Evolutionary conservation across 2,888 invertebrate genomes (phyloP).

Genomic region (Idaea aversata): DNA sequence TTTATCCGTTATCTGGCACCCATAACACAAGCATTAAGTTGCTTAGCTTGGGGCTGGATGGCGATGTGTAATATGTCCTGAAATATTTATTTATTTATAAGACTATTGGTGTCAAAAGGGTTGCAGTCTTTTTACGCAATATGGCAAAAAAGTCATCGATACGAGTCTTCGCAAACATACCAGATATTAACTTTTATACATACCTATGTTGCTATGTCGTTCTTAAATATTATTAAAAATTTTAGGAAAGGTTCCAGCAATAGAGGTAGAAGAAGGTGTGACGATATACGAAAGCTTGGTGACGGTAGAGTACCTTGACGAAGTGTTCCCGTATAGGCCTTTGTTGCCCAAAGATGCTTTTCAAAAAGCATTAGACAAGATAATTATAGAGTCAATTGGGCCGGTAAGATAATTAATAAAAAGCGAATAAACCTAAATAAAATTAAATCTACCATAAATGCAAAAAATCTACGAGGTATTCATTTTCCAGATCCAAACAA

Average conservation of each 20-base stretch:
- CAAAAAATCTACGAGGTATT: not conserved
- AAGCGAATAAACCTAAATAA: not conserved
- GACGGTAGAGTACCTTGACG: constrained; percentile 90
- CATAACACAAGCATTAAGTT: no score
- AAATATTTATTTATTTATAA: no score
- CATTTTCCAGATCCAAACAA: constrained; percentile 45
- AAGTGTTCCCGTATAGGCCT: constrained; percentile 83
- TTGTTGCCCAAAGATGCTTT: constrained; percentile 84
- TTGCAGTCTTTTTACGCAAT: no score
- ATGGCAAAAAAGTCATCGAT: no score
- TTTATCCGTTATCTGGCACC: no score
- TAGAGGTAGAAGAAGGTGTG: constrained; percentile 84
- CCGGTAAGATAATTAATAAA: constrained; percentile 43
- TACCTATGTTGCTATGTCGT: no score
- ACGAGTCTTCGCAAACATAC: no score
- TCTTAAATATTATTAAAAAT: constrained; percentile 3
- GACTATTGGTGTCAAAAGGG: no score
- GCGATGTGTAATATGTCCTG: no score
- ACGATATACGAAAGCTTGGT: constrained; percentile 88
- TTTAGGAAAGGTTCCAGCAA: constrained; percentile 86
- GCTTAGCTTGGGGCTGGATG: no score
- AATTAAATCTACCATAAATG: not conserved
- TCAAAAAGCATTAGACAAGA: constrained; percentile 85
- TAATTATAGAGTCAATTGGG: constrained; percentile 79
- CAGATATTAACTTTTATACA: no score